Conservation (phyloP, 2,113 vertebrate genomes). For the Hystrix cristata region DNA sequence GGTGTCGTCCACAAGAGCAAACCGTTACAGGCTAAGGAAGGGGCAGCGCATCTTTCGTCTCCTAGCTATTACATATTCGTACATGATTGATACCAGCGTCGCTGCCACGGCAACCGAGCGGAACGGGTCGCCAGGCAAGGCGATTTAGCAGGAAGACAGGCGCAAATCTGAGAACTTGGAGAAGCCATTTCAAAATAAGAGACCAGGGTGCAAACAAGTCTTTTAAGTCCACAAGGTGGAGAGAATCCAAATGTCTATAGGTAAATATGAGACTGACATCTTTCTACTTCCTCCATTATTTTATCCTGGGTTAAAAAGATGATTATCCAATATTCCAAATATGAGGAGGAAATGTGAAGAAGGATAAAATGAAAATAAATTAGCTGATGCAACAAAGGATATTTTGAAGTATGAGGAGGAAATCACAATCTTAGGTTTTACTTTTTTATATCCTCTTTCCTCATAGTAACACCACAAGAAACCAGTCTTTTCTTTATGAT, state of each 20-base stretch:
- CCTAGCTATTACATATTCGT: constrained; percentile 36
- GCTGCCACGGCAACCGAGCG: constrained; percentile 66
- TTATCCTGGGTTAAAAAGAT: constrained; percentile 31
- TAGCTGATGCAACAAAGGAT: not conserved
- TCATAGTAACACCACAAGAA: not conserved
- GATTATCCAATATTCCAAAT: not conserved
- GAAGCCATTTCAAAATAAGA: constrained; percentile 71
- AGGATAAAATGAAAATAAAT: not conserved
- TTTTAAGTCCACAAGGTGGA: constrained; percentile 3
- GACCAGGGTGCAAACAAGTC: not conserved
- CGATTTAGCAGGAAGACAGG: constrained; percentile 62
- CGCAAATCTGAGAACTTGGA: constrained; percentile 35
- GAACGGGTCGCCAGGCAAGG: constrained; percentile 67
- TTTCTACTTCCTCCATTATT: not conserved
- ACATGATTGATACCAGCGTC: constrained; percentile 69
- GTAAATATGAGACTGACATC: constrained; percentile 12
- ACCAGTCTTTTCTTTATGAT: not conserved
- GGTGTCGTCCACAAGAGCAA: constrained; percentile 56
- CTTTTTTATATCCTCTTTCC: not conserved
- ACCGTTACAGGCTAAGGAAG: constrained; percentile 53
- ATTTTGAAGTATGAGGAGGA: not conserved
- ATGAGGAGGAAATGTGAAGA: not conserved
- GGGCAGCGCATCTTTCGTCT: constrained; percentile 57
- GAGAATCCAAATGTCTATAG: constrained; percentile 17
- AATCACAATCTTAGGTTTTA: not conserved